These are phyloP conservation scores for Pluvianellus socialis DNA, from an alignment of 2,113 vertebrate species.

Conservation along the genomic window DNA sequence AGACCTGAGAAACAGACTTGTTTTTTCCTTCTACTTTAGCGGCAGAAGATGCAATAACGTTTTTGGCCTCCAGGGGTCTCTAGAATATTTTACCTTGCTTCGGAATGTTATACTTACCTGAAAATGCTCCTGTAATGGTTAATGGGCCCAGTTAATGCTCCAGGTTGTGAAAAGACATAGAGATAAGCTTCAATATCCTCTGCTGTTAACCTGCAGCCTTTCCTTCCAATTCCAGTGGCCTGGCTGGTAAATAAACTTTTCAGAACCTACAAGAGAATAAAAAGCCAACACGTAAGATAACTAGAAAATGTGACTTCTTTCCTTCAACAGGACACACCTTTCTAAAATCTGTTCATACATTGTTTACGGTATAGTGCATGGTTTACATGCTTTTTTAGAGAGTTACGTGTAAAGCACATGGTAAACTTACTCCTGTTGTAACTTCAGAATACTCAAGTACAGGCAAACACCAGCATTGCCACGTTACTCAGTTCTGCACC, in stretches of 20 bases:
- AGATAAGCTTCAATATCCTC: conserved; percentile 95
- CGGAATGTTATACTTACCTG: conserved; percentile 77
- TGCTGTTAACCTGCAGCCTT: conserved; percentile 86
- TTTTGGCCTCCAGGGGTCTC: not conserved
- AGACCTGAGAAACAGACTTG: not conserved
- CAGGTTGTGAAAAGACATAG: conserved; percentile 93
- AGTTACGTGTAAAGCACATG: not conserved
- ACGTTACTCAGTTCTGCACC: not conserved
- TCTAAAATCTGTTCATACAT: not conserved
- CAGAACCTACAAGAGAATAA: conserved; percentile 78
- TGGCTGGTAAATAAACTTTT: conserved; percentile 92
- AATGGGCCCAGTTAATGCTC: conserved; percentile 92
- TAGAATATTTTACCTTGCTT: not conserved
- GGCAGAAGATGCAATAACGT: not conserved
- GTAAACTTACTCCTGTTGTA: not conserved
- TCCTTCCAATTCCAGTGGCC: conserved; percentile 87
- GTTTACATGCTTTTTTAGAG: not conserved
- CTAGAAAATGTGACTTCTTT: not conserved
- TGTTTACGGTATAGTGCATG: not conserved
- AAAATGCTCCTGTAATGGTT: conserved; percentile 96
- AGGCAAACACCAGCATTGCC: not conserved
- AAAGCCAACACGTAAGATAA: not conserved
- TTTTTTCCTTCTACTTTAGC: not conserved
- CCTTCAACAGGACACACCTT: not conserved
- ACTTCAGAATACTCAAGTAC: not conserved